Evolutionary conservation across 2,797 vertebrate genomes (phyloP).

Genomic region (Syngnathus rostellatus): DNA sequence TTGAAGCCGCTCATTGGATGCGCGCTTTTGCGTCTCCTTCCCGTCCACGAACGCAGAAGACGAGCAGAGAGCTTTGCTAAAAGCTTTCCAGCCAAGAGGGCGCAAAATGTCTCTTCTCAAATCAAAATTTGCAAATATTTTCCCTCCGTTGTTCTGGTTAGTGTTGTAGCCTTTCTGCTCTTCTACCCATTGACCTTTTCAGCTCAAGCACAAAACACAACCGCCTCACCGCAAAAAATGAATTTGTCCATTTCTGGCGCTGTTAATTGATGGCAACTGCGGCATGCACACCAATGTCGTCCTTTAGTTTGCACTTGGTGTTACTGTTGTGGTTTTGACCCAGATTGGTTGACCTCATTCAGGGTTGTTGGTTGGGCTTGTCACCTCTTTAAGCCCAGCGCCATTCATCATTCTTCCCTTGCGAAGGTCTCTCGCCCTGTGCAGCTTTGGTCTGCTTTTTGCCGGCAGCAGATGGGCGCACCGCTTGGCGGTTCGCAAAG

Average conservation of each 20-base stretch:
- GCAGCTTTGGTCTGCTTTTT: constrained; percentile 47
- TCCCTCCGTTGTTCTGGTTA: constrained; percentile 10
- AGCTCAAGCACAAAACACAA: too few relatives aligned
- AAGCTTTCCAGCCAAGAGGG: background rate
- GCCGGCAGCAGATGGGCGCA: constrained; percentile 50
- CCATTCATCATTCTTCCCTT: constrained; percentile 50
- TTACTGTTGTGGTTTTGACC: constrained; percentile 20
- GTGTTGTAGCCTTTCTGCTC: too few relatives aligned
- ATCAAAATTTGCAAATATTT: background rate
- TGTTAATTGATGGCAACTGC: background rate
- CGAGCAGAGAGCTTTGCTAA: constrained; percentile 23
- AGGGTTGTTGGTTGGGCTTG: constrained; percentile 10
- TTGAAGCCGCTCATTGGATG: constrained; percentile 49
- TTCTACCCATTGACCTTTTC: too few relatives aligned
- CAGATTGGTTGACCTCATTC: constrained; percentile 26
- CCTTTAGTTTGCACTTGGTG: background rate
- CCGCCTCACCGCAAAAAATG: too few relatives aligned
- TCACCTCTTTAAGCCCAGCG: constrained; percentile 21
- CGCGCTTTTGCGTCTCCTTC: constrained; percentile 9
- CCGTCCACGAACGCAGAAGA: constrained; percentile 25
- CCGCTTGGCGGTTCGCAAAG: constrained; percentile 19
- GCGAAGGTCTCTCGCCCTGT: constrained; percentile 27
- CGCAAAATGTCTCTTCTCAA: constrained; percentile 18
- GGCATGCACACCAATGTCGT: background rate
- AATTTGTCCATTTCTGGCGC: too few relatives aligned